Evolutionary conservation across 2,888 invertebrate genomes (phyloP).

Genomic region (Laothoe populi): DNA sequence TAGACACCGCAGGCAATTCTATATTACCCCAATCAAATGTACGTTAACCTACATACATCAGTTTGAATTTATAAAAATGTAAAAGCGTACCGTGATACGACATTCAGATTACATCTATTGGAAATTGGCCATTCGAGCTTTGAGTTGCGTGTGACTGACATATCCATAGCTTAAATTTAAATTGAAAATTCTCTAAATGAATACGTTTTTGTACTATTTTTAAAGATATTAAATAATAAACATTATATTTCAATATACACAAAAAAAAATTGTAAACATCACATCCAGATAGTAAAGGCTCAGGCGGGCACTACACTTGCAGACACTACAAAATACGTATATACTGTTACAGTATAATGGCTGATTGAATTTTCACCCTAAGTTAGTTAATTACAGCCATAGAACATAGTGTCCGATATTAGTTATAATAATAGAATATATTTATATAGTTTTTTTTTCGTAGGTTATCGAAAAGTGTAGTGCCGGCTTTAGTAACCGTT

Average conservation of each 20-base stretch:
- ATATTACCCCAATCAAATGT: background rate
- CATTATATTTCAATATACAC: background rate
- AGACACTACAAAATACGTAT: background rate
- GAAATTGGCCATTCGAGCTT: slow-evolving; percentile 6
- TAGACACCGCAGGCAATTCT: background rate
- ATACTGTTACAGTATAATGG: background rate
- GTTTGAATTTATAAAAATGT: slow-evolving; percentile 31
- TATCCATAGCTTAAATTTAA: slow-evolving; percentile 5
- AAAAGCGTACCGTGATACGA: slow-evolving; percentile 31
- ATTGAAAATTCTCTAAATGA: background rate
- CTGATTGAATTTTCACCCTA: too few species aligned
- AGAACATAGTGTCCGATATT: too few species aligned
- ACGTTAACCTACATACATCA: background rate
- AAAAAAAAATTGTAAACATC: background rate
- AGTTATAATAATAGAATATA: too few species aligned
- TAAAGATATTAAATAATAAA: background rate
- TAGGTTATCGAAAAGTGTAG: background rate
- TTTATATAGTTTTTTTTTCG: background rate
- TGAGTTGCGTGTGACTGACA: slow-evolving; percentile 28
- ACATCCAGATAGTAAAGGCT: background rate
- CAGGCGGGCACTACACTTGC: background rate
- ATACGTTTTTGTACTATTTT: slow-evolving; percentile 15
- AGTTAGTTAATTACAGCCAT: too few species aligned
- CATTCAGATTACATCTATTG: background rate
- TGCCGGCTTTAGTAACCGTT: background rate